Conservation (phyloP, 2,888 invertebrate species). For the Clitarchus hookeri region DNA sequence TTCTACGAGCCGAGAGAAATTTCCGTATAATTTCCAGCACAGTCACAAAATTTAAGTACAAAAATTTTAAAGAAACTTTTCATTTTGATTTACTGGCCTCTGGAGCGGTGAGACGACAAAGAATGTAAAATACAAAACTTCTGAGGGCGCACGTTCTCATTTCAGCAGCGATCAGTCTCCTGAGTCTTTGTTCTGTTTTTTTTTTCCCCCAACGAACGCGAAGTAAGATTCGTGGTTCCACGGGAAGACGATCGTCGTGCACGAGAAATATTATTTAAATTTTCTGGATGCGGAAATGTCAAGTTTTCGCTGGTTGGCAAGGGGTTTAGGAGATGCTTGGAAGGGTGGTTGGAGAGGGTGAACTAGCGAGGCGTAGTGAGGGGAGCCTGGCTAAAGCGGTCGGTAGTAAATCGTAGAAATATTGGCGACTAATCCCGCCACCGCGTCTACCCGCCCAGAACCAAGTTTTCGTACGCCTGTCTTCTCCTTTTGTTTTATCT, state of each 20-base stretch:
- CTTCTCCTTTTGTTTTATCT: neutral
- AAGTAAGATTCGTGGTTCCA: neutral
- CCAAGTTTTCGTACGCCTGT: neutral
- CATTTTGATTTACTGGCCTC: no score
- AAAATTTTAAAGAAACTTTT: no score
- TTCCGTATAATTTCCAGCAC: no score
- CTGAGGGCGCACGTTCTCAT: neutral
- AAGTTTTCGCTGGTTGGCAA: neutral
- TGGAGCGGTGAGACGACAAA: no score
- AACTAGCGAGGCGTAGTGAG: no score
- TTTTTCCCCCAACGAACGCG: neutral
- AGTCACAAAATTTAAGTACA: no score
- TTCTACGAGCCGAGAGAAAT: no score
- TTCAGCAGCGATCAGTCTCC: neutral
- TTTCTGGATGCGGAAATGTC: neutral
- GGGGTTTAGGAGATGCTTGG: no score
- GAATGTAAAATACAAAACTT: neutral
- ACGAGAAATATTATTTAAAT: neutral
- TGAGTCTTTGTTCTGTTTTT: neutral
- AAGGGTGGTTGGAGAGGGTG: no score
- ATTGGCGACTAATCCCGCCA: neutral
- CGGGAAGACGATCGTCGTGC: neutral
- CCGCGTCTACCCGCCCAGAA: neutral
- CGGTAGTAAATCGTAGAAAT: neutral
- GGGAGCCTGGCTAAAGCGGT: neutral